These are phyloP conservation scores for Urechis unicinctus DNA, from an alignment of 2,888 invertebrate species.

Conservation along the genomic window DNA sequence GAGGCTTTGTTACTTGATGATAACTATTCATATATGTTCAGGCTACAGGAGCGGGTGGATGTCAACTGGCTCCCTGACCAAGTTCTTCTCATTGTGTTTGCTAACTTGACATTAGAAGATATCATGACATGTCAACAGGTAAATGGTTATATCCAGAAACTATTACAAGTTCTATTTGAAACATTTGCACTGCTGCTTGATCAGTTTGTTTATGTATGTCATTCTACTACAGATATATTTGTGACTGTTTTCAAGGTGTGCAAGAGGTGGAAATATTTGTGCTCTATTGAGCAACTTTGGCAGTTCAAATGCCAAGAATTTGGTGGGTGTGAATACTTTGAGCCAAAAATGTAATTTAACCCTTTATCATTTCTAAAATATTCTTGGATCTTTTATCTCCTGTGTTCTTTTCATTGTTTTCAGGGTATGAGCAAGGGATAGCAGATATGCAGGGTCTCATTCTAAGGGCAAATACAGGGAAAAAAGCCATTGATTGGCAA, in stretches of 20 bases:
- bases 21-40: conserved; percentile 17
- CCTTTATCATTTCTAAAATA: too few species aligned
- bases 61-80: conserved; percentile 39
- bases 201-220: too few species aligned
- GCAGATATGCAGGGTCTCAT: background rate
- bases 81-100: conserved; percentile 36
- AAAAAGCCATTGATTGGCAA: conserved; percentile 35
- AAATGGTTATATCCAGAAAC: too few species aligned
- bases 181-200: too few species aligned
- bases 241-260: conserved; percentile 27
- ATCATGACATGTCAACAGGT: too few species aligned
- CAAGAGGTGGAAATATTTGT: conserved; percentile 23
- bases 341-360: too few species aligned
- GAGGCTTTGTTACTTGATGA: background rate
- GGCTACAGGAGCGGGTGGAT: conserved; percentile 31
- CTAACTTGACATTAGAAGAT: conserved; percentile 28
- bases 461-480: conserved; percentile 14
- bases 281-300: conserved; percentile 39
- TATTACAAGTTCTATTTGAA: too few species aligned
- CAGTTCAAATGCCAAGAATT: conserved; percentile 42
- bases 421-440: background rate
- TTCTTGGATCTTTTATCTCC: too few species aligned
- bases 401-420: too few species aligned
- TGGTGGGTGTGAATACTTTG: conserved; percentile 24
- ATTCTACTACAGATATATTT: too few species aligned